Evolutionary conservation across 2,113 vertebrate genomes (phyloP), one percentile per base, ranked within the genome.

Genomic region (Channa argus): DNA sequence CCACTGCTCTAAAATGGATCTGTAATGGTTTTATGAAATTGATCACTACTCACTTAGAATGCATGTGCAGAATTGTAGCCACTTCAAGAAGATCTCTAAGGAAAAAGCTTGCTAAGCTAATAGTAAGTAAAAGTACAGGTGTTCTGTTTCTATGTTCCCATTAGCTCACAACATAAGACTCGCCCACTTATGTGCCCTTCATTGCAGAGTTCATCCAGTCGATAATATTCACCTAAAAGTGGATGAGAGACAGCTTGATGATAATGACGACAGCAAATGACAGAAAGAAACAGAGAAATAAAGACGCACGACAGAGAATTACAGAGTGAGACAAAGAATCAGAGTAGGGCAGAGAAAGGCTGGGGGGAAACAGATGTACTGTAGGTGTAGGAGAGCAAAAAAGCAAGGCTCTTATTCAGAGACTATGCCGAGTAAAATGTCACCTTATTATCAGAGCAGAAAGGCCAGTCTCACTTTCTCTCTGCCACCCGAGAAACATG

Each of bases 371-470:
- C 63, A 73, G 61, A 51, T 63, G 58, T 54, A 64, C 43, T 60
- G 34, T 56, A 71, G 59, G 58, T 14, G 44, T 51, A 83, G 34
- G 63, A 69, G 44, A 77, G 78, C 41, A 71, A 70, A 84, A 24
- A 82, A 61, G 62, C 54, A 66, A 43, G 37, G 74, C 80, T 79
- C 70, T 77, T 86, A 86, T 76, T 75, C 72, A 62, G 81, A 87
- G 65, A 69, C 69, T 70, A 69, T 49, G 53, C 77, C 58, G 77
- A 76, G 79, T 53, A 70, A 89, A 91, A 84, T 92, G 89, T 77
- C 86, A 86, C 76, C 82, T 89, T 86, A 86, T 86, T 87, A 86
- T 86, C 74, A 73, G 80, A 80, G 63, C 70, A 86, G 76, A 87
- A 82, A 86, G 67, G 67, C 68, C 50, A 53, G 77, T 47, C 53